Evolutionary conservation across 2,797 vertebrate genomes (phyloP).

Genomic region (Lacerta viridis): DNA sequence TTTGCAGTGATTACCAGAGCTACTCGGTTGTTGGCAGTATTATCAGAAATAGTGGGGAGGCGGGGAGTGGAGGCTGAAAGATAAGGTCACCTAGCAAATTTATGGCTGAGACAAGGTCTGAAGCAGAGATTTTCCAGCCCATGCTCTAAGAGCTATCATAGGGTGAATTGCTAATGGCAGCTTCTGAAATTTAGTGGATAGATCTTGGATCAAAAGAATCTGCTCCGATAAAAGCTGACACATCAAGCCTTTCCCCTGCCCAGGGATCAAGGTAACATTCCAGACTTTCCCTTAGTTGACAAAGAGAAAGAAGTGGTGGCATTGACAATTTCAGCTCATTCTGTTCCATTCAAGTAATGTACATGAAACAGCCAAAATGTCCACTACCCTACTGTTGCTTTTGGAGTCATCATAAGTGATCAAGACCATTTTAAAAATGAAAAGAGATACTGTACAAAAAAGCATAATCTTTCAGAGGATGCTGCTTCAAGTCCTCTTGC

Average conservation of each 20-base stretch:
- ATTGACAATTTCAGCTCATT: not conserved
- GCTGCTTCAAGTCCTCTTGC: not conserved
- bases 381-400: not conserved
- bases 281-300: not conserved
- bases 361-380: not conserved
- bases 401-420: not conserved
- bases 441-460: not conserved
- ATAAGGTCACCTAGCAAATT: not conserved
- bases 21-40: not conserved
- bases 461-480: no score
- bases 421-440: not conserved
- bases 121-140: not conserved
- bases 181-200: not conserved
- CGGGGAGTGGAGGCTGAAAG: not conserved
- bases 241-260: not conserved
- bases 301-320: not conserved
- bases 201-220: not conserved
- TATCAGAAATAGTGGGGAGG: not conserved
- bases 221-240: not conserved
- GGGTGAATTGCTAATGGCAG: not conserved
- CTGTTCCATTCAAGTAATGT: not conserved
- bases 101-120: not conserved
- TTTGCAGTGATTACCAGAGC: not conserved
- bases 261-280: not conserved
- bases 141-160: not conserved